Evolutionary conservation across 1,140 invertebrate genomes (phyloP), one percentile per base, ranked within the genome.

Genomic region (Geopemphigus sp.): DNA sequence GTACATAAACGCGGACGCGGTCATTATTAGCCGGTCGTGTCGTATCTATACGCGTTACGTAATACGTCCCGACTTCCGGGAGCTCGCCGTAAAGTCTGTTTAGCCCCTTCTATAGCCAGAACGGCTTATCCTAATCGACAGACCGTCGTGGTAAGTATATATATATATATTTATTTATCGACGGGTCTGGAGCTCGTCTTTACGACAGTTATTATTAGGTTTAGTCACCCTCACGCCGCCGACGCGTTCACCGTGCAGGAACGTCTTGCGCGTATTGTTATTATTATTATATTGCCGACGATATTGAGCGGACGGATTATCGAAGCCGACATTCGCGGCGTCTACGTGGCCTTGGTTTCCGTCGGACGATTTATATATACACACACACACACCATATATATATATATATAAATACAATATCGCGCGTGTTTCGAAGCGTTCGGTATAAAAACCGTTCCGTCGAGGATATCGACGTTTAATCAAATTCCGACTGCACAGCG

Each of bases 181-280:
- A 11, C n/a, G 2, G 45, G 66, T 68, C 66, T 68, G 66, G 45
- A 50, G 22, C 39, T 61, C 57, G 74, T 61, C 74, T 78, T 78
- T 57, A 76, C 73, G 73, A 76, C 32, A 76, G 73, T 76, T 76
- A 76, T 78, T 78, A 78, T 78, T 78, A 78, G 74, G 74, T 63
- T 78, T 78, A 39, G n/a, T 61, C 74, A 47, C 11, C 54, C 70
- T 3, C 68, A 8, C 12, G 19, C 14, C 5, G 12, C 72, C 53
- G 26, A 3, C 5, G 4, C 22, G 22, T 39, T 47, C 19, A 39
- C 5, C n/a, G 10, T 17, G 32, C 26, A 24, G 53, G 12, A 50
- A 54, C 47, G 14, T 57, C 29, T 54, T 11, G 47, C 14, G 47
- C 14, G 47, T 50, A 12, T 50, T 50, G 14, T 50, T 50, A 50